Percentiles rank a stretch among this genome's conserved stretches.
Conservation (phyloP, 2,113 vertebrate genomes). For the Naja naja region DNA sequence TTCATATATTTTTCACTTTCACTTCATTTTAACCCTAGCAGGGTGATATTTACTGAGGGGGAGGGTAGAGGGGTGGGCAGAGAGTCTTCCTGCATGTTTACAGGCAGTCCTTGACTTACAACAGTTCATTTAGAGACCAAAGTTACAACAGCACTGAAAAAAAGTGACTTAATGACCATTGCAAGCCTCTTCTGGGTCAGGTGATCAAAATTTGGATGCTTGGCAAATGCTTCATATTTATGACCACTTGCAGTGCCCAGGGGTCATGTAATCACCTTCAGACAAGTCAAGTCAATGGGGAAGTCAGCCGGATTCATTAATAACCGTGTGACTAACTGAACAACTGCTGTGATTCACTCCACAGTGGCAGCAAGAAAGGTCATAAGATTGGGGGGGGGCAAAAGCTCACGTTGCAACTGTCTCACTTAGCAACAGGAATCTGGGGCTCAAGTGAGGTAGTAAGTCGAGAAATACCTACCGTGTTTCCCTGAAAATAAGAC, state of each 20-base stretch:
- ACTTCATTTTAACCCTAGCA: background rate
- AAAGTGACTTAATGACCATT: background rate
- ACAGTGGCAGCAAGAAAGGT: too few species aligned
- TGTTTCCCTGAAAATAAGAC: too few species aligned
- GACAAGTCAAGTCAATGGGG: background rate
- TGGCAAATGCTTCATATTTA: background rate
- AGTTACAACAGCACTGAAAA: background rate
- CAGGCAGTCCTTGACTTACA: background rate
- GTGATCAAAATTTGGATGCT: too few species aligned
- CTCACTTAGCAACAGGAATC: background rate
- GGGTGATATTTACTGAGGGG: background rate
- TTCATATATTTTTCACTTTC: too few species aligned
- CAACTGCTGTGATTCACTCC: too few species aligned
- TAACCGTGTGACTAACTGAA: too few species aligned
- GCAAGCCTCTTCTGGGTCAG: background rate
- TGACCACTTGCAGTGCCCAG: too few species aligned
- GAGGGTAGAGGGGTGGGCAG: background rate
- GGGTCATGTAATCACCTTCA: too few species aligned
- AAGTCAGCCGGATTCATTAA: background rate
- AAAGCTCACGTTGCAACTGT: background rate
- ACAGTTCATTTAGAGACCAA: background rate
- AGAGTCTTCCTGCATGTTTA: background rate
- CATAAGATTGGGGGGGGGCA: too few species aligned
- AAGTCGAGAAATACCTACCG: background rate
- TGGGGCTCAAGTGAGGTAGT: background rate